Conservation (phyloP, 2,888 invertebrate species). For the Ennomos fuscantarius region DNA sequence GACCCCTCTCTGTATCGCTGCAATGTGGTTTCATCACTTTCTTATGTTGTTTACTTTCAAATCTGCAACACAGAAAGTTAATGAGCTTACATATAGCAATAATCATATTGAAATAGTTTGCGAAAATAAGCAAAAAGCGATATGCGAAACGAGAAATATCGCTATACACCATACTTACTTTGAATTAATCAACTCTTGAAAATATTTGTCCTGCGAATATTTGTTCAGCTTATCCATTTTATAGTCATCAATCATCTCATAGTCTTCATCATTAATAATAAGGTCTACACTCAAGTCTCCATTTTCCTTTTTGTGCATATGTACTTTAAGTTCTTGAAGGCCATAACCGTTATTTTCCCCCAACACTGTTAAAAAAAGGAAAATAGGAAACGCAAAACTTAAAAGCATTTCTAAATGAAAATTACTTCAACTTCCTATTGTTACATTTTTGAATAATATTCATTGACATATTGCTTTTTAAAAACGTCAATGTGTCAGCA, state of each 20-base stretch:
- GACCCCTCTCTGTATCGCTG: background rate
- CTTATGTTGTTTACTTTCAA: slow-evolving; percentile 40
- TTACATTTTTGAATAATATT: too few relatives aligned
- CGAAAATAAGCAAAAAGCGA: too few relatives aligned
- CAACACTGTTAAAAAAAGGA: slow-evolving; percentile 7
- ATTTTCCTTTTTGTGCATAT: slow-evolving; percentile 18
- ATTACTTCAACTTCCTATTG: too few relatives aligned
- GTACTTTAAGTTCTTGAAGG: slow-evolving; percentile 6
- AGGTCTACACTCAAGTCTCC: slow-evolving; percentile 55
- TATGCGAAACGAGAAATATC: too few relatives aligned
- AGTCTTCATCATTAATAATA: slow-evolving; percentile 51
- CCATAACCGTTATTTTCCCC: slow-evolving; percentile 1
- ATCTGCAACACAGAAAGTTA: slow-evolving; percentile 37
- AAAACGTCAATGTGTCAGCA: background rate
- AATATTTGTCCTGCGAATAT: slow-evolving; percentile 6
- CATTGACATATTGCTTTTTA: slow-evolving; percentile 1
- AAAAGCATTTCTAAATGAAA: background rate
- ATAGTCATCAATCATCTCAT: slow-evolving; percentile 48
- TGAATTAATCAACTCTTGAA: slow-evolving; percentile 43
- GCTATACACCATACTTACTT: too few relatives aligned
- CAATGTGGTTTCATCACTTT: slow-evolving; percentile 9
- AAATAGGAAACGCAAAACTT: background rate
- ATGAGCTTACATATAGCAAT: background rate
- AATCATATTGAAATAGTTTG: slow-evolving; percentile 28
- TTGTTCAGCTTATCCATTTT: slow-evolving; percentile 33